These are phyloP conservation scores for Myotis pilosus DNA, from an alignment of 2,797 vertebrate species.

Conservation along the genomic window DNA sequence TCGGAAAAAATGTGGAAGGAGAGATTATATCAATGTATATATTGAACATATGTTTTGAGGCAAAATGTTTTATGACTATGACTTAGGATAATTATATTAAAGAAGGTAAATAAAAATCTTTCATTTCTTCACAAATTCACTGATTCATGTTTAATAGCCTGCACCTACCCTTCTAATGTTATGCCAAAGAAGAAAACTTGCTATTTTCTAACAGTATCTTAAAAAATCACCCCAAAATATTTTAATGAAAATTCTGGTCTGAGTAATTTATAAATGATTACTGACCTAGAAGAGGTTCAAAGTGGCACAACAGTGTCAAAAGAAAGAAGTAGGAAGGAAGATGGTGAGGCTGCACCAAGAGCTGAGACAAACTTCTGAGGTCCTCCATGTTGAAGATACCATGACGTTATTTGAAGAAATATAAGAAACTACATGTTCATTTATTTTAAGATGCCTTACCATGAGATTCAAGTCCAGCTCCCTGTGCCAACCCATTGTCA, in stretches of 20 bases:
- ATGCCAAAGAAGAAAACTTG: conserved; percentile 6
- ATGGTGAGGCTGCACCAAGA: background rate
- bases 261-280: conserved; percentile 5
- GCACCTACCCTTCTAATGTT: conserved; percentile 32
- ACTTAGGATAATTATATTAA: conserved; percentile 25
- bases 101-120: background rate
- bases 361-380: background rate
- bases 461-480: conserved; percentile 96
- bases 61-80: background rate
- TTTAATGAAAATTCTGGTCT: background rate
- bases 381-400: background rate
- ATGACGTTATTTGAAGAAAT: background rate
- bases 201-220: conserved; percentile 1
- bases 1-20: background rate
- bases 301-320: background rate
- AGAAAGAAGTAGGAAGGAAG: background rate
- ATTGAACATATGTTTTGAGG: background rate
- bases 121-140: background rate
- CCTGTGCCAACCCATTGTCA: conserved; percentile 96
- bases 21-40: background rate
- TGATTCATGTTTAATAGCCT: conserved; percentile 3
- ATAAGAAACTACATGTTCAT: background rate
- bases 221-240: conserved; percentile 27
- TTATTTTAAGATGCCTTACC: conserved; percentile 87
- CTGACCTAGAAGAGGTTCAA: background rate